phyloP scores from a whole-genome alignment of 2,797 vertebrate species.

The Sphenodon punctatus region DNA sequence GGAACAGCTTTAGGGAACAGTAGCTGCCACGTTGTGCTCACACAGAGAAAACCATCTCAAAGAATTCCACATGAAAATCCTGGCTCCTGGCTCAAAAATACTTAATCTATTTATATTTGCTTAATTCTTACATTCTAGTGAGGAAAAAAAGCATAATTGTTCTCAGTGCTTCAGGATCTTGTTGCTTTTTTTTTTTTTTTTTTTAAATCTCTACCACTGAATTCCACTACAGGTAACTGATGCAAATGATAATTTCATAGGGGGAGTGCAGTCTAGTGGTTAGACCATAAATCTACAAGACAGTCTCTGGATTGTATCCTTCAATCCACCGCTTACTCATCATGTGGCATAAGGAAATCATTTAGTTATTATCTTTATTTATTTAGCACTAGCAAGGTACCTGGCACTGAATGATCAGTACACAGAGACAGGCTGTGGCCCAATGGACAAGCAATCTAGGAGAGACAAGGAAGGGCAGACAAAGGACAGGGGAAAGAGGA shows the following conservation, averaged over 20 bases:
- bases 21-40: not conserved
- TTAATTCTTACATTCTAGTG: not conserved
- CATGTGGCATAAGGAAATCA: fast-evolving
- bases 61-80: not conserved
- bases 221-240: not conserved
- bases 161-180: not conserved
- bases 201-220: not conserved
- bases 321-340: not conserved
- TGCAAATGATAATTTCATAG: not conserved
- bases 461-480: no score
- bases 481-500: no score
- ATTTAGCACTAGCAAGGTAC: no score
- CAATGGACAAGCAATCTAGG: no score
- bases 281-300: not conserved
- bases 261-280: fast-evolving
- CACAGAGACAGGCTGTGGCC: no score
- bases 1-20: not conserved
- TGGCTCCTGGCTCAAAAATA: not conserved
- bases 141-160: not conserved
- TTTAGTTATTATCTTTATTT: not conserved
- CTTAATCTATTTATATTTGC: not conserved
- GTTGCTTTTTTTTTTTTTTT: not conserved
- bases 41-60: not conserved
- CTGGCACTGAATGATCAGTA: no score
- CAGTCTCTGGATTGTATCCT: not conserved